phyloP scores from a whole-genome alignment of 30 jellyfish, hydroid and myxozoan species.

The Aurelia sp. region DNA sequence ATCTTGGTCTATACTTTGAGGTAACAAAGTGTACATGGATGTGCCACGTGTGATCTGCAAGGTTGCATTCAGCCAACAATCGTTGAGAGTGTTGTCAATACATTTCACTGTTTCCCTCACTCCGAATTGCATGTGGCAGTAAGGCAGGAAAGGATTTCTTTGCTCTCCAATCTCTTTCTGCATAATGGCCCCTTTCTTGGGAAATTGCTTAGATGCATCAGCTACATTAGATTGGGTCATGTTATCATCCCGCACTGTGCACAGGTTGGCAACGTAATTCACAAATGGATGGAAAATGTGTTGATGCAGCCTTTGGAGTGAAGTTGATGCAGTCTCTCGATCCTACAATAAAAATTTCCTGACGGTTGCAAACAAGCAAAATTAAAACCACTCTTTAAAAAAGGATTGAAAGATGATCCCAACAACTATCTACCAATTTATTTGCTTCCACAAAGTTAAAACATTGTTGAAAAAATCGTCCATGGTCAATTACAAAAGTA shows the following conservation, averaged over 20 bases:
- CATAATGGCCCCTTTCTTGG: background rate
- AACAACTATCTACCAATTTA: no score
- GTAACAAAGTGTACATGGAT: background rate
- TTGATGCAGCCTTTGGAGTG: constrained; percentile 6
- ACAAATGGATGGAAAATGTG: background rate
- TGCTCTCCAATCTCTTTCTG: constrained; percentile 1
- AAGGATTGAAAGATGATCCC: no score
- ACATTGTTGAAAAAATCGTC: no score
- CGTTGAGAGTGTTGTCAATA: constrained; percentile 10
- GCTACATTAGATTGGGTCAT: background rate
- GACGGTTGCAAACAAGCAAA: no score
- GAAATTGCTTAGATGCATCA: background rate
- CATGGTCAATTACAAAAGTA: no score
- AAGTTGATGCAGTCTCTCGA: no score
- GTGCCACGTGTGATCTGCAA: constrained; percentile 14
- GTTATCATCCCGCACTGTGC: background rate
- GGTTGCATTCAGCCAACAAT: constrained; percentile 19
- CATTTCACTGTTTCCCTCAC: background rate
- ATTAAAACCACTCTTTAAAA: no score
- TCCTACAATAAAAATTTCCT: no score
- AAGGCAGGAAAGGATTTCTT: background rate
- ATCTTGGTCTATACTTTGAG: no score
- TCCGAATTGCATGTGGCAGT: background rate
- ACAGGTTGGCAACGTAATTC: background rate
- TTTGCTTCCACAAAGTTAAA: no score